Evolutionary conservation across 1,140 invertebrate genomes (phyloP).

Genomic region (Chionoecetes opilio): DNA sequence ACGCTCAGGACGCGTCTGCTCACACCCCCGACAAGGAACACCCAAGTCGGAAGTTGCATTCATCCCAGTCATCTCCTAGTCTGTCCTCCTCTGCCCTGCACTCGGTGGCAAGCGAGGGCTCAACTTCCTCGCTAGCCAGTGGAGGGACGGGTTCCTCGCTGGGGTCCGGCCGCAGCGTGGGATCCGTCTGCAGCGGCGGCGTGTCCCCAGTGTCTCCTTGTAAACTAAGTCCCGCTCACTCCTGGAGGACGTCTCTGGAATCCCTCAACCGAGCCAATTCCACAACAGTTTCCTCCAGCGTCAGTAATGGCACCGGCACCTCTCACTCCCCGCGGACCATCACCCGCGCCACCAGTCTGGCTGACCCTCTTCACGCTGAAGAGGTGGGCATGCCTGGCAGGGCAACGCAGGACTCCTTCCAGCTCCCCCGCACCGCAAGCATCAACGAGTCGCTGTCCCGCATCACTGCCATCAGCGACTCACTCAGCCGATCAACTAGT

Average conservation of each 20-base stretch:
- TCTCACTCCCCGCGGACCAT: constrained; percentile 71
- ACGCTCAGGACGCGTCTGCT: constrained; percentile 64
- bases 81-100: constrained; percentile 82
- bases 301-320: constrained; percentile 6
- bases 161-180: constrained; percentile 46
- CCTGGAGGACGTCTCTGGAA: constrained; percentile 78
- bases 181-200: background rate
- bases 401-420: constrained; percentile 61
- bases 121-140: constrained; percentile 69
- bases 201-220: constrained; percentile 69
- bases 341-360: constrained; percentile 72
- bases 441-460: constrained; percentile 74
- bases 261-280: constrained; percentile 70
- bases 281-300: background rate
- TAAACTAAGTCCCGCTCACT: constrained; percentile 76
- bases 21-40: constrained; percentile 80
- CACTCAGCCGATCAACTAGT: constrained; percentile 75
- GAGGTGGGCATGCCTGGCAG: constrained; percentile 60
- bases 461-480: constrained; percentile 70
- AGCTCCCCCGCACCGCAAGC: constrained; percentile 72
- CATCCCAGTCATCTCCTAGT: constrained; percentile 75
- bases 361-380: constrained; percentile 65
- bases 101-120: constrained; percentile 67
- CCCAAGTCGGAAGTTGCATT: constrained; percentile 74
- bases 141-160: constrained; percentile 54